These are phyloP conservation scores for Acronicta aceris DNA, from an alignment of 2,888 invertebrate genomes.

Conservation along the genomic window DNA sequence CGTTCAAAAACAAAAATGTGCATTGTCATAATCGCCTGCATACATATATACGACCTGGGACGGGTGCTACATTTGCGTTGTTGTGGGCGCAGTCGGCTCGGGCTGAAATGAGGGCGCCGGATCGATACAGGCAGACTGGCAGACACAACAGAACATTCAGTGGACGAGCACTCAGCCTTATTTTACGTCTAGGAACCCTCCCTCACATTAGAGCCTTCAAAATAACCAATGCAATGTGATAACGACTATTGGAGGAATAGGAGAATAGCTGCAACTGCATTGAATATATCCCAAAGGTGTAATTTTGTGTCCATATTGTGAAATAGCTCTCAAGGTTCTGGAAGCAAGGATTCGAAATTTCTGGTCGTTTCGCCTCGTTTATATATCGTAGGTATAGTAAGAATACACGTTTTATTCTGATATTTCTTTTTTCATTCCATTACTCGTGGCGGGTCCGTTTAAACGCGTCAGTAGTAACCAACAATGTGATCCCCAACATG, in stretches of 20 bases:
- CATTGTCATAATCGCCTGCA: slow-evolving; percentile 58
- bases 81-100: slow-evolving; percentile 79
- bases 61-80: slow-evolving; percentile 67
- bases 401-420: slow-evolving; percentile 30
- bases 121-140: slow-evolving; percentile 88
- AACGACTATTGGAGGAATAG: slow-evolving; percentile 32
- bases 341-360: slow-evolving; percentile 29
- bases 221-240: slow-evolving; percentile 38
- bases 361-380: slow-evolving; percentile 37
- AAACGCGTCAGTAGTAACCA: slow-evolving; percentile 12
- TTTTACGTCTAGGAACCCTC: slow-evolving; percentile 43
- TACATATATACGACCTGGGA: slow-evolving; percentile 66
- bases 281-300: slow-evolving; percentile 37
- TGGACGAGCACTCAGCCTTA: slow-evolving; percentile 49
- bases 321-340: slow-evolving; percentile 40
- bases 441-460: slow-evolving; percentile 13
- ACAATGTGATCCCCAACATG: slow-evolving; percentile 29
- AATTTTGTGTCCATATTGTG: slow-evolving; percentile 25
- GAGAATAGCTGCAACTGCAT: slow-evolving; percentile 29
- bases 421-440: slow-evolving; percentile 34
- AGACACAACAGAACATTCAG: slow-evolving; percentile 77
- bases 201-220: slow-evolving; percentile 32
- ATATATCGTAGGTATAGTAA: slow-evolving; percentile 18
- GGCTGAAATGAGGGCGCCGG: slow-evolving; percentile 86
- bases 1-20: slow-evolving; percentile 47